Evolutionary conservation across 2,888 invertebrate species (phyloP), one percentile per base, ranked within the genome.

Genomic region (Apodemia hepburni): DNA sequence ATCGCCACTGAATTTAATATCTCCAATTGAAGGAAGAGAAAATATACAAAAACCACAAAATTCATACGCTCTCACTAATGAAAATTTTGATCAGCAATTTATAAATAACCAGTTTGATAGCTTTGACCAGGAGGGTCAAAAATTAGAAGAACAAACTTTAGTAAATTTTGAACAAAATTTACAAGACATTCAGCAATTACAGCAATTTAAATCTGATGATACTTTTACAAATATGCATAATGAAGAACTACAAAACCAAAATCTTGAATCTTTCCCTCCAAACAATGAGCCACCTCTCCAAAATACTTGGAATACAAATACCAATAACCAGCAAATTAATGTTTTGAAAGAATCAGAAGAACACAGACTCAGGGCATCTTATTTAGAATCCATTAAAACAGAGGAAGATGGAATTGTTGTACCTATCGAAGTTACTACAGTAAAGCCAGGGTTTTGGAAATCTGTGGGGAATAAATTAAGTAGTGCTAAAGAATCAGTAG

Each of bases 401-500:
- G 69, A 59, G 61, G 61, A 64, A 59, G 33, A 63, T 58, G 49
- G 69, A 65, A 61, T 65, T 64, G 64, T 69, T 63, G 42, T 75
- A 64, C 70, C 81, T 67, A 65, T 69, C 69, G 78, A 76, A 68
- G 57, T 71, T 64, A 68, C 68, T n/a, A 80, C 82, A 67, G 81
- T 84, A 73, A 80, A 87, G 61, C 77, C 88, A 59, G 90, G 93
- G 22, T 93, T 94, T 75, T 94, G 94, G 94, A 82, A 81, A 64
- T 87, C 84, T 73, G 71, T 94, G 64, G 92, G 93, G 62, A 83
- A 80, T 69, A 93, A 92, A 82, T 80, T 94, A 54, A 82, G 80
- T 58, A 85, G 66, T 69, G 89, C 92, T 9, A 93, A 92, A 71
- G 84, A 91, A 54, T 93, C 85, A 77, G 89, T 93, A 58, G 81